phyloP scores from a whole-genome alignment of 2,113 vertebrate species.

The Nesoenas mayeri region DNA sequence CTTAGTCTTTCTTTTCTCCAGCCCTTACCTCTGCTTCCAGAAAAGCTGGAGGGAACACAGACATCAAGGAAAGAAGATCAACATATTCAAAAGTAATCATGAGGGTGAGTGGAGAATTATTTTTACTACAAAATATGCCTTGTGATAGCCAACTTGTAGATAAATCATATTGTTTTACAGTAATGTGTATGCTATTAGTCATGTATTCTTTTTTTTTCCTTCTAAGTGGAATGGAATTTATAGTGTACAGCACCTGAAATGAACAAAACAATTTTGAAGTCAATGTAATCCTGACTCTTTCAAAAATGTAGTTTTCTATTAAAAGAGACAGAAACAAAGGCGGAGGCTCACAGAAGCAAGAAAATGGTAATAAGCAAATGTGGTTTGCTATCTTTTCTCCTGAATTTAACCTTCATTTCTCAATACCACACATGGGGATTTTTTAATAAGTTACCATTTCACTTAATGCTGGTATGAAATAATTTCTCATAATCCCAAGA shows the following conservation, averaged over 20 bases:
- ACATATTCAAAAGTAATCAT: background rate
- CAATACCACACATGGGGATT: background rate
- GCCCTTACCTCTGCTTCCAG: background rate
- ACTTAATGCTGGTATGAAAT: background rate
- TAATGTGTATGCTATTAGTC: background rate
- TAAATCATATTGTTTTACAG: background rate
- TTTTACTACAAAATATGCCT: background rate
- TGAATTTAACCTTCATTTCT: background rate
- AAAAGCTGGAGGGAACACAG: background rate
- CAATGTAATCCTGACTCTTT: background rate
- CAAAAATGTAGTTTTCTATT: background rate
- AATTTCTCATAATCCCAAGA: background rate
- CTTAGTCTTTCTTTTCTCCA: background rate
- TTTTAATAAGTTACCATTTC: background rate
- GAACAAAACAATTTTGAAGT: background rate
- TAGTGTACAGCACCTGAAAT: background rate
- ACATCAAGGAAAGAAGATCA: background rate
- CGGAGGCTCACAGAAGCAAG: background rate
- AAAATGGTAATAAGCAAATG: background rate
- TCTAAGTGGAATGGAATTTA: background rate
- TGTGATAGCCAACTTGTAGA: background rate
- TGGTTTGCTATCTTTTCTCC: background rate
- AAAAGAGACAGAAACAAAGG: background rate
- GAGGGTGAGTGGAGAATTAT: background rate
- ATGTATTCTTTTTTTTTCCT: background rate